phyloP scores from a whole-genome alignment of 2,113 vertebrate genomes.

The Sinosuthora webbiana region DNA sequence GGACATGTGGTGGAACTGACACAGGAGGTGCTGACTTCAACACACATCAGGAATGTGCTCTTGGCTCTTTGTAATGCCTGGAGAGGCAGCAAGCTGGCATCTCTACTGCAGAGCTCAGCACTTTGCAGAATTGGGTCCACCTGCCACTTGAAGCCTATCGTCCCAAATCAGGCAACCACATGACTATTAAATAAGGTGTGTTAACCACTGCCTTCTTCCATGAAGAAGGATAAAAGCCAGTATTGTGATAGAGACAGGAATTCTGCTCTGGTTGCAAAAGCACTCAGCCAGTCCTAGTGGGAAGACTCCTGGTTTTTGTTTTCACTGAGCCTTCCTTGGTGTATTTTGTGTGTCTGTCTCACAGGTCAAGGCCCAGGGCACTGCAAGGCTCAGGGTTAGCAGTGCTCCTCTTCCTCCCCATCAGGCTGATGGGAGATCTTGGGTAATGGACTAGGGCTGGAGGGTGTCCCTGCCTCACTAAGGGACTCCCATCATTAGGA shows the following conservation, averaged over 20 bases:
- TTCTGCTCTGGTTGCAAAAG: neutral
- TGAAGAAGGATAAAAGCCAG: neutral
- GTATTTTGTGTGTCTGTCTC: neutral
- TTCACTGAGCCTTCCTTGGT: neutral
- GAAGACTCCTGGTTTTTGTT: neutral
- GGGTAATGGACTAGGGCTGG: neutral
- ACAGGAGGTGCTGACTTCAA: neutral
- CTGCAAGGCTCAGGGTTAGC: rapidly evolving
- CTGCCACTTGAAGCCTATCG: neutral
- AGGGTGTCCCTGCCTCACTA: neutral
- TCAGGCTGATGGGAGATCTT: neutral
- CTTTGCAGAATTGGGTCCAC: neutral
- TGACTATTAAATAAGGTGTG: neutral
- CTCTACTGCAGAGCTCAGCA: neutral
- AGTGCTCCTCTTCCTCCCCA: neutral
- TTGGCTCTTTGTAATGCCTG: neutral
- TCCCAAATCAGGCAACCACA: neutral
- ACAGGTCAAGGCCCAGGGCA: neutral
- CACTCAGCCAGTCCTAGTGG: neutral
- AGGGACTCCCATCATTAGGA: neutral
- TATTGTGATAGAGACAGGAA: neutral
- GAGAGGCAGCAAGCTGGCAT: neutral
- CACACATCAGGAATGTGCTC: neutral
- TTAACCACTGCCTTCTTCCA: neutral
- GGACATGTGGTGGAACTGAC: neutral